Evolutionary conservation across 2,888 invertebrate genomes (phyloP), one percentile per base, ranked within the genome.

Genomic region (Zele albiditarsus): DNA sequence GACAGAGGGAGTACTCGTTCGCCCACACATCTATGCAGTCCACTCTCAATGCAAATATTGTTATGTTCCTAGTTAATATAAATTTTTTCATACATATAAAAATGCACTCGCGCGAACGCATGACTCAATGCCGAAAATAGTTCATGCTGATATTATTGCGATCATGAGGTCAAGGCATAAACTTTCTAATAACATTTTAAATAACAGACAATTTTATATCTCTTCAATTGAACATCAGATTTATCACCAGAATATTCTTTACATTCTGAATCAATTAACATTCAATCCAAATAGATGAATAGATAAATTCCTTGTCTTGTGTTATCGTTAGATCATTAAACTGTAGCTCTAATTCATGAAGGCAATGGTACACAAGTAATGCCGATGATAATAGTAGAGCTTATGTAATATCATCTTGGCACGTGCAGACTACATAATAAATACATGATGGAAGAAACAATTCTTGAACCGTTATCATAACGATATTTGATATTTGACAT

Each of bases 381-480:
- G 74, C 77, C 74, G 78, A 67, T 63, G 60, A 38, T 77, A 31
- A 75, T 65, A 28, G 14, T 20, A 12, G 27, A 27, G 28, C 67
- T 85, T 85, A 78, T 80, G 81, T 82, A 85, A 86, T 80, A 79
- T 69, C n/a, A 31, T 31, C 31, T 23, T 72, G 78, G 33, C 25
- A 42, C 14, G 79, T 78, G 83, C 80, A 81, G 80, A 80, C 82
- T 80, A 77, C 62, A 77, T 33, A 58, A 75, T 80, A 81, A 82
- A 81, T 66, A n/a, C 28, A 73, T 78, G 85, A 85, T 84, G 84
- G 84, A 84, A 81, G 81, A 80, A 82, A 85, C 80, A 81, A 83
- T 85, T 84, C 82, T 83, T 84, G 82, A 85, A 85, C 83, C 85
- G 82, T 81, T 79, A 71, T 83, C 81, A 82, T 77, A 38, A 82